Evolutionary conservation across 2,888 invertebrate genomes (phyloP).

Genomic region (Rhodophaea formosa): DNA sequence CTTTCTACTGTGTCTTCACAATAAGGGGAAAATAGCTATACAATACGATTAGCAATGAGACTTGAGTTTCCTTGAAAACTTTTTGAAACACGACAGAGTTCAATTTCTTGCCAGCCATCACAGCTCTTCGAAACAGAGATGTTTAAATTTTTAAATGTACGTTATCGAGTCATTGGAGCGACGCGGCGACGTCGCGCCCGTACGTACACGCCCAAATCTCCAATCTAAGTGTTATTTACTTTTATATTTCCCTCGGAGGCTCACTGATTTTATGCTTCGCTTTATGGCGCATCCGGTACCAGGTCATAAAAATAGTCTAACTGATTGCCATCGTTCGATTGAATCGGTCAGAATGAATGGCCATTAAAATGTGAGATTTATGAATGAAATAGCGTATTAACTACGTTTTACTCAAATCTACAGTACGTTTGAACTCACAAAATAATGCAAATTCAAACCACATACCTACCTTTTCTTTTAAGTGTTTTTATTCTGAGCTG

Average conservation of each 20-base stretch:
- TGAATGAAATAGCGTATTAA: slow-evolving; percentile 45
- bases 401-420: slow-evolving; percentile 25
- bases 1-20: too few species aligned
- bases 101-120: neutral
- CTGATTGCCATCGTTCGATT: slow-evolving; percentile 70
- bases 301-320: slow-evolving; percentile 72
- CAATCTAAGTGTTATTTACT: slow-evolving; percentile 74
- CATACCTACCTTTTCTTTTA: too few species aligned
- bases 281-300: slow-evolving; percentile 74
- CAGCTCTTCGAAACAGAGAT: neutral
- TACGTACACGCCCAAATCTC: slow-evolving; percentile 53
- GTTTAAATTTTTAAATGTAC: slow-evolving; percentile 43
- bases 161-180: slow-evolving; percentile 51
- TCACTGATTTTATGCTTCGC: slow-evolving; percentile 72
- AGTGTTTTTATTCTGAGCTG: too few species aligned
- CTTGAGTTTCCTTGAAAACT: neutral
- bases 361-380: slow-evolving; percentile 68
- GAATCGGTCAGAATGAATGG: slow-evolving; percentile 62
- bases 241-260: slow-evolving; percentile 70
- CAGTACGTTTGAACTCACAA: neutral
- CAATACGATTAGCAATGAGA: too few species aligned
- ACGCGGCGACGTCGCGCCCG: slow-evolving; percentile 38
- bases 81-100: neutral
- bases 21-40: too few species aligned
- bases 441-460: neutral